Base-by-base conservation (phyloP, 1,140 invertebrate genomes). In the Argopecten irradians region DNA sequence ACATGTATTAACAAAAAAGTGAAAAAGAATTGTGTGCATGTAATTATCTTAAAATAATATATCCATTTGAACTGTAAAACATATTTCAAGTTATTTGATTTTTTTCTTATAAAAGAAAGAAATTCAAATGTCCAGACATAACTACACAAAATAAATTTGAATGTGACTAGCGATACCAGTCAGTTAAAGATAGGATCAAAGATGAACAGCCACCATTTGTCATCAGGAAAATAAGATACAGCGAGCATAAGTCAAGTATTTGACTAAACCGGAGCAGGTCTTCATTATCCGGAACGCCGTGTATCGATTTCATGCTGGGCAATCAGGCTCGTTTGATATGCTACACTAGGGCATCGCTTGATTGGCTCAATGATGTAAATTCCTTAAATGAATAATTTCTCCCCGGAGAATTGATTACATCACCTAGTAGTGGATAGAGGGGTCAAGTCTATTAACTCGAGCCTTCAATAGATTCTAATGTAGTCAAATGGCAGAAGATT, bases 371-470 rank as follows among this genome's bases (percentile, higher is more conserved):
- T 86, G 88, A 89, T 89, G 85, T 86, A 86, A 89, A 89, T 89
- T 87, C 85, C 84, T 86, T 89, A 89, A 89, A 89, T 86, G 88
- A 89, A 89, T 89, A 89, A 89, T 89, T 34, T 86, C 36, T 41
- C 88, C 84, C 88, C 34, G 34, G 88, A 55, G 88, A 43, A 46
- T 11, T 34, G 83, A 86, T 89, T 89, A 82, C 88, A 83, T 86
- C 88, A 89, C 55, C 46, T 46, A 88, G 84, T 86, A 46, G 55
- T 86, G 84, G 84, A 55, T 82, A 39, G n/a, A 55, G 39, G 39
- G 88, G 88, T 89, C 84, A 89, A 35, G 14, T 86, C 71, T 86
- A 86, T 89, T 89, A 86, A 83, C 71, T 35, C 43, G 19, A 86
- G 71, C 34, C 43, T 41, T 82, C 83, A 71, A 82, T 85, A 71